Evolutionary conservation across 1,140 invertebrate species (phyloP), one percentile per base, ranked within the genome.

Genomic region (Ostrea denselamellosa): DNA sequence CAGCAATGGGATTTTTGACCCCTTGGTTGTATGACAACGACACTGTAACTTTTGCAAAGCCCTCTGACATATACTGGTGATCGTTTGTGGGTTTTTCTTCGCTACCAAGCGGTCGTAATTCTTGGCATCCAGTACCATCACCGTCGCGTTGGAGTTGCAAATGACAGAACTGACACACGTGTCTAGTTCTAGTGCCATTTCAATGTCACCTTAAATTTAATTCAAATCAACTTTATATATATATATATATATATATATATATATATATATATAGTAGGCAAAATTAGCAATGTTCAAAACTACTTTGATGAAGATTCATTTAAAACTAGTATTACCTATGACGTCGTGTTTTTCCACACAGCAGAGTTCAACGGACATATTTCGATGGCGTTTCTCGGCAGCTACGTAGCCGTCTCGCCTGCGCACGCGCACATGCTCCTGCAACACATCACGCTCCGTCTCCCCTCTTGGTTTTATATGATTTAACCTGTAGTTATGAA

Each of bases 21-120:
- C 92, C 81, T 91, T 91, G 19, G 90, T 54, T 28, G 89, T 90
- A 19, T 90, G 34, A 28, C 91, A 85, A 56, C 93, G 89, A 51
- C 89, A 89, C 17, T 85, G 82, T 10, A 94, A 85, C 86, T 94
- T 94, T 87, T 92, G 87, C 4, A 91, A 85, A 17, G 92, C 93
- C 3, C 86, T 88, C 65, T 92, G 65, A 81, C 90, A 90, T 19
- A 94, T 89, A 54, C 87, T 90, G 1, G 86, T 89, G 5, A 92
- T 86, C 2, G 93, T 94, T 25, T 91, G 90, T 44, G 90, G 85
- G 56, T 94, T 92, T 90, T 92, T 92, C 87, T 92, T 90, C 3
- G 90, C 56, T 19, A 94, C 90, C 10, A 95, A 85, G 22, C 93
- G 87, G 22, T 95, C 94, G 85, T 92, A 94, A 85, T 93, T 94